Conservation (phyloP, 2,113 vertebrate species). For the Pituophis catenifer region DNA sequence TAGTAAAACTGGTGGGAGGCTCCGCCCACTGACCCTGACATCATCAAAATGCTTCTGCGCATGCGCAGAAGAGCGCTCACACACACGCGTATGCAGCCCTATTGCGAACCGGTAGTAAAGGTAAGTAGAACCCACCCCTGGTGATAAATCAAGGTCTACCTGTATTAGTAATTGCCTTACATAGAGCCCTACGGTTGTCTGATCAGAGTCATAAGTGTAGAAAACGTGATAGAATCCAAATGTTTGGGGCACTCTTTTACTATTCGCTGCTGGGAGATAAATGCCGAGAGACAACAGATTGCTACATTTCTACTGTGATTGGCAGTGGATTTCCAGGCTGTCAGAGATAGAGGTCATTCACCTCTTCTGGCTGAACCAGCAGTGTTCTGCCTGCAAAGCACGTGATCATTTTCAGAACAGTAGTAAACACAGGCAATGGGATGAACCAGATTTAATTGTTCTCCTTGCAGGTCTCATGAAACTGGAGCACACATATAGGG, state of each 20-base stretch:
- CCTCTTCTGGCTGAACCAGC: neutral
- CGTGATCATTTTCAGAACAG: neutral
- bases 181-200: neutral
- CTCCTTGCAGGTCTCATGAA: neutral
- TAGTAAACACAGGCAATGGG: neutral
- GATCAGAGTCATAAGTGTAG: neutral
- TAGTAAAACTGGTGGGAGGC: too few relatives aligned
- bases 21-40: too few relatives aligned
- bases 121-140: too few relatives aligned
- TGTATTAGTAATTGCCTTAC: neutral
- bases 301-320: neutral
- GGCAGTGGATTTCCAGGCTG: neutral
- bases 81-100: too few relatives aligned
- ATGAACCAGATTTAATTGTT: neutral
- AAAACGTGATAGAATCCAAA: neutral
- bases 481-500: neutral
- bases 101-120: too few relatives aligned
- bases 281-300: neutral
- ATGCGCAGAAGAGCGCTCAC: too few relatives aligned
- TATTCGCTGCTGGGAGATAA: neutral
- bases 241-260: neutral
- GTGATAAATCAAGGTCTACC: neutral
- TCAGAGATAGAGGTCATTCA: neutral
- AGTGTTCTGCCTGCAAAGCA: neutral
- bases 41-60: too few relatives aligned